phyloP scores from a whole-genome alignment of 2,888 invertebrate genomes.

The Oscheius sp. region DNA sequence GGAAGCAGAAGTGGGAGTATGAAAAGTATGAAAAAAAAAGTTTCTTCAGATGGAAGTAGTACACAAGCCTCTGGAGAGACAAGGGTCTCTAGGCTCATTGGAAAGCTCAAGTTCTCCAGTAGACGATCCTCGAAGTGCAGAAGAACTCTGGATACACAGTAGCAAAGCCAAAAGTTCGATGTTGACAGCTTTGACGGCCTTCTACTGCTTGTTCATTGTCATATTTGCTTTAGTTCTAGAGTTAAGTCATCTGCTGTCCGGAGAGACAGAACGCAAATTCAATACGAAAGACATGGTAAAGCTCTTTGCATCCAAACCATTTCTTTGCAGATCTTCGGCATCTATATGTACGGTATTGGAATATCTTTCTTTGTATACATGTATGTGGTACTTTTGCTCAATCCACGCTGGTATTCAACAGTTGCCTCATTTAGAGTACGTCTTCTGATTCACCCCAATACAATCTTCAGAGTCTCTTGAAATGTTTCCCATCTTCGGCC shows the following conservation, averaged over 20 bases:
- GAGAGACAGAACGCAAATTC: constrained; percentile 57
- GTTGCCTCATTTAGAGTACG: constrained; percentile 41
- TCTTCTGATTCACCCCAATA: not conserved
- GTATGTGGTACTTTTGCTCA: constrained; percentile 65
- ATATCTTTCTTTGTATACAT: constrained; percentile 68
- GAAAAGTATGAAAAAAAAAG: too few relatives aligned
- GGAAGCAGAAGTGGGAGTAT: not conserved
- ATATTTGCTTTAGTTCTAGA: constrained; percentile 69
- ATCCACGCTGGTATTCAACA: constrained; percentile 65
- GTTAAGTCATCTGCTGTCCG: constrained; percentile 65
- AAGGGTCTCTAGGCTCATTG: constrained; percentile 24
- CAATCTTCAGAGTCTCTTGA: constrained; percentile 25
- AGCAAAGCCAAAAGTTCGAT: constrained; percentile 56
- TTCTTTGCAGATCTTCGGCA: constrained; percentile 63
- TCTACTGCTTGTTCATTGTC: constrained; percentile 62
- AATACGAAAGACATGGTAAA: constrained; percentile 65
- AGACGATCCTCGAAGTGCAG: constrained; percentile 40
- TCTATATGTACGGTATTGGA: constrained; percentile 68
- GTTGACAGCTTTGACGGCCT: constrained; percentile 62
- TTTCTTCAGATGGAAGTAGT: too few relatives aligned
- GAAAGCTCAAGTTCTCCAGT: constrained; percentile 21
- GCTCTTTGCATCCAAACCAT: not conserved
- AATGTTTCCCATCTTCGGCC: constrained; percentile 31
- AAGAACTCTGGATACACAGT: constrained; percentile 51
- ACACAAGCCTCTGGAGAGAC: not conserved